Conservation (phyloP, 1,140 invertebrate genomes). For the Ostrea denselamellosa region DNA sequence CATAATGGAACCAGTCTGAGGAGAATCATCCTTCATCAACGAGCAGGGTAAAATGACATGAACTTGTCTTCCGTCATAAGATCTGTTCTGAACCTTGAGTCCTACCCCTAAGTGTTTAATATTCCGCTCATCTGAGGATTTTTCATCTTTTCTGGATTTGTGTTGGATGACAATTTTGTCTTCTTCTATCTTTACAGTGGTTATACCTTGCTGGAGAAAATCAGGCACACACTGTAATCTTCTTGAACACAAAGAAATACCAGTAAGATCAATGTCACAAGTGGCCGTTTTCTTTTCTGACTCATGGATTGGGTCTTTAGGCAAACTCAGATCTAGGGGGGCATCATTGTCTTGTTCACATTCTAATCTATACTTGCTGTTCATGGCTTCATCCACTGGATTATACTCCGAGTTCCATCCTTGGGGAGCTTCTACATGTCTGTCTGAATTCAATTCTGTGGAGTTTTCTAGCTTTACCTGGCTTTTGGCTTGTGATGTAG, state of each 20-base stretch:
- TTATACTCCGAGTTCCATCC: neutral
- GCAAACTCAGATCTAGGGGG: neutral
- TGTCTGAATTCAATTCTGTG: neutral
- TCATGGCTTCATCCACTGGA: neutral
- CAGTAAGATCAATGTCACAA: neutral
- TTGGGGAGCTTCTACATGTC: neutral
- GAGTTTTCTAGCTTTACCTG: neutral
- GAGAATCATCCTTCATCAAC: neutral
- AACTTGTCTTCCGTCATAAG: neutral
- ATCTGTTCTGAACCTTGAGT: conserved; percentile 3
- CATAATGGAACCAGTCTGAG: neutral
- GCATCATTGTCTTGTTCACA: neutral
- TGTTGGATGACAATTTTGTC: conserved; percentile 10
- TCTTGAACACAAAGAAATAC: neutral
- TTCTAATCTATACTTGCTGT: too few relatives aligned
- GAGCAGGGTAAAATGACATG: neutral
- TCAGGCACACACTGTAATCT: neutral
- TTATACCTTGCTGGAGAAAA: neutral
- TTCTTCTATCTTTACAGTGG: conserved; percentile 5
- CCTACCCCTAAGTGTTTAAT: neutral
- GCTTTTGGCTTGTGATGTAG: neutral
- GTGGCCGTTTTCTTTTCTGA: neutral
- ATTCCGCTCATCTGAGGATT: neutral
- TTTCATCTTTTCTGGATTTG: neutral
- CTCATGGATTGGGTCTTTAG: neutral